phyloP scores from a whole-genome alignment of 2,113 vertebrate genomes.

The Vicugna pacos region DNA sequence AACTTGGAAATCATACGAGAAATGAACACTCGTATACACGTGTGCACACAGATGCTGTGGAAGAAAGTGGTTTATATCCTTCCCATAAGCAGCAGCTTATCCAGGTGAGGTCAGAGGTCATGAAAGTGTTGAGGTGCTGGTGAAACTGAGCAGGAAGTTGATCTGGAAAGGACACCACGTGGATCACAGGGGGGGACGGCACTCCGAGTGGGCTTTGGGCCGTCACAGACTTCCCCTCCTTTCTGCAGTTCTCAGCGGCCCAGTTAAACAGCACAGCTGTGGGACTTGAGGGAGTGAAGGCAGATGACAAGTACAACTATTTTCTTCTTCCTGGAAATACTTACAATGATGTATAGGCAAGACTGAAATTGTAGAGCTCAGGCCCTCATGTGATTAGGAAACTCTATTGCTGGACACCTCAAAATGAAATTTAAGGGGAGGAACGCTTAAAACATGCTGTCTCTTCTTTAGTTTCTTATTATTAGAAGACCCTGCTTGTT shows the following conservation, averaged over 20 bases:
- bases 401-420: not conserved
- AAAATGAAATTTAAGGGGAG: constrained; percentile 43
- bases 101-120: not conserved
- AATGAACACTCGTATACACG: not conserved
- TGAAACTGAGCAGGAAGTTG: not conserved
- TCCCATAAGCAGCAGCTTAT: not conserved
- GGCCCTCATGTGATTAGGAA: not conserved
- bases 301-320: not conserved
- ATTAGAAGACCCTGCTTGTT: constrained; percentile 8
- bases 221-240: not conserved
- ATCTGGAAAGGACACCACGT: not conserved
- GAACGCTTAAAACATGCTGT: not conserved
- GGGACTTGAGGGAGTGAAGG: not conserved
- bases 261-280: not conserved
- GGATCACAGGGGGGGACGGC: not conserved
- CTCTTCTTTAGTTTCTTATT: not conserved
- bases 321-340: not conserved
- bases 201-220: not conserved
- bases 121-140: not conserved
- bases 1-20: not conserved
- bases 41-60: not conserved
- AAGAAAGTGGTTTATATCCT: not conserved
- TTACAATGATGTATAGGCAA: not conserved
- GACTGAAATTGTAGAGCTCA: not conserved
- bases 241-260: not conserved